Evolutionary conservation across 2,888 invertebrate species (phyloP), one percentile per base, ranked within the genome.

Genomic region (Epistrophe grossulariae): DNA sequence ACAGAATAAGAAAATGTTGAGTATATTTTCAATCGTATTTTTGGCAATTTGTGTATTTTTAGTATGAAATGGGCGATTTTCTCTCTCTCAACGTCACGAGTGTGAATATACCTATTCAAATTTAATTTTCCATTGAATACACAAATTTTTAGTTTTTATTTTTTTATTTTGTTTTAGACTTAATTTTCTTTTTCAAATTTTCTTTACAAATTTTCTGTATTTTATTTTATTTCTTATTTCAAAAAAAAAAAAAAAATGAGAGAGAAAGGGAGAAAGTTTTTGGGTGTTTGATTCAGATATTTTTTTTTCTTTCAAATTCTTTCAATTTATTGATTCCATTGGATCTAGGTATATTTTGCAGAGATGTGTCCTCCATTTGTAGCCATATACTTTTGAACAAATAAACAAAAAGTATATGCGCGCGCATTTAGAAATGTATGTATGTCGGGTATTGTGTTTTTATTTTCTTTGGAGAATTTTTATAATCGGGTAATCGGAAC

Each of bases 31-130:
- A 59, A 88, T 88, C 73, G 88, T 89, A 89, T 89, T 89, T 89
- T 89, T 89, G 89, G 89, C 89, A 79, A 89, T 88, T 88, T 74
- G 74, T 82, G 77, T 89, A 89, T 89, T 89, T 89, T 89, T 89
- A 89, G 89, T 81, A 19, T 31, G 31, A 68, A 78, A 85, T 82
- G 81, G 81, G 66, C 66, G 81, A 84, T 85, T 81, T 85, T 85
- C 77, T 85, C 78, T 81, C 77, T 81, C 73, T 0, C 19, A 40
- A 62, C 82, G 85, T 78, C 81, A 78, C 62, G 40, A 78, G 82
- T 70, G 73, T 64, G 72, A n/a, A 73, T 66, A 31, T 72, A 31
- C 55, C 28, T 55, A 60, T 70, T 52, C 35, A 38, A 55, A 43
- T 64, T 59, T 76, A 60, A 28, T 66, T 52, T 70, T 84, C 70